Conservation (phyloP, 1,140 invertebrate genomes). For the Nasonia longicornis region DNA sequence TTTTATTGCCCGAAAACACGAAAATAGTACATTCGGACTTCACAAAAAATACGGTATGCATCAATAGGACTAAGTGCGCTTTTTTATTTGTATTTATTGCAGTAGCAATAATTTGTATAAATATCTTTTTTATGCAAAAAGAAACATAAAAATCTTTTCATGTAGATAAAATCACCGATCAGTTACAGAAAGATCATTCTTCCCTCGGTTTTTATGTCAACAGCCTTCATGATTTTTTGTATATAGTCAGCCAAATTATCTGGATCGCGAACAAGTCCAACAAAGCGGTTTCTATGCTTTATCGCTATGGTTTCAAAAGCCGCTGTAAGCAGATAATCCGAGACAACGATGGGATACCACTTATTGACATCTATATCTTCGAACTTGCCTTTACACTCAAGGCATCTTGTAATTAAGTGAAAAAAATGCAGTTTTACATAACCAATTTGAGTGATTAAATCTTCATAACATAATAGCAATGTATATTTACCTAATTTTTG, state of each 20-base stretch:
- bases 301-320: slow-evolving; percentile 64
- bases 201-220: slow-evolving; percentile 15
- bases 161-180: not conserved
- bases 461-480: not conserved
- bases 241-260: slow-evolving; percentile 53
- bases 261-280: slow-evolving; percentile 50
- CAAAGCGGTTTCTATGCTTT: slow-evolving; percentile 51
- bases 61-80: no score
- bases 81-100: no score
- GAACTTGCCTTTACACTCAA: slow-evolving; percentile 3
- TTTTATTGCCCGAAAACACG: no score
- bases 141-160: no score
- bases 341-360: slow-evolving; percentile 75
- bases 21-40: no score
- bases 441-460: not conserved
- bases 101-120: no score
- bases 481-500: slow-evolving; percentile 56
- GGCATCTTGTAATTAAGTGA: not conserved
- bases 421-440: not conserved
- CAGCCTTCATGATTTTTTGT: slow-evolving; percentile 35
- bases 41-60: no score
- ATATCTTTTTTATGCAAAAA: no score
- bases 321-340: slow-evolving; percentile 73
- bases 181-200: slow-evolving; percentile 29
- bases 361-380: slow-evolving; percentile 68